Evolutionary conservation across 2,888 invertebrate species (phyloP), one percentile per base, ranked within the genome.

Genomic region (Heliconius aoede): DNA sequence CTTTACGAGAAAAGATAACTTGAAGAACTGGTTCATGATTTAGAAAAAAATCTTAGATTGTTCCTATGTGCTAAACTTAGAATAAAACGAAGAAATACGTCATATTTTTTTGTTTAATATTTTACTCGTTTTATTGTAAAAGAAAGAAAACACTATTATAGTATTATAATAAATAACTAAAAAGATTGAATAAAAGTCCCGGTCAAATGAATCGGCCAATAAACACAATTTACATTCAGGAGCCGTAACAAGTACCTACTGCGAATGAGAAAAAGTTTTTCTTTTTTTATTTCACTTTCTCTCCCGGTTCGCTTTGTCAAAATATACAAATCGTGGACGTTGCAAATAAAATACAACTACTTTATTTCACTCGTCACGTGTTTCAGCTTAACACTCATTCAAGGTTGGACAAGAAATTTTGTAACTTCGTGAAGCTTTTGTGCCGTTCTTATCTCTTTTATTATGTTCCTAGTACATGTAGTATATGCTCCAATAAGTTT

Each of bases 191-290:
- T 13, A 30, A 55, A 69, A 69, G 55, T 28, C 69, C 55, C 55
- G 69, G 69, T 69, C 69, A 55, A 55, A 55, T 69, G 55, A 55
- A 55, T 55, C 69, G 30, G 69, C 30, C 46, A 55, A 30, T 24
- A 69, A 69, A 69, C n/a, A 69, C 30, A 55, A 55, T 69, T 69
- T 55, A 7, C 55, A 51, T 69, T 69, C 51, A n/a, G 69, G 55
- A 30, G 30, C 69, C 55, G 55, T 69, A 55, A 30, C 51, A 69
- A 69, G 30, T 69, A 32, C n/a, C n/a, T n/a, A n/a, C 26, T 72
- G 60, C 26, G 21, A 72, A 72, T 55, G 60, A 72, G 72, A 72
- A 72, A 60, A 58, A 60, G 58, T 71, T 71, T 58, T 32, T 4
- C 30, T 64, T 73, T 65, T 64, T 65, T 64, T 51, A 64, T 64